phyloP scores from a whole-genome alignment of 1,140 invertebrate genomes.

The Mizuhopecten yessoensis region DNA sequence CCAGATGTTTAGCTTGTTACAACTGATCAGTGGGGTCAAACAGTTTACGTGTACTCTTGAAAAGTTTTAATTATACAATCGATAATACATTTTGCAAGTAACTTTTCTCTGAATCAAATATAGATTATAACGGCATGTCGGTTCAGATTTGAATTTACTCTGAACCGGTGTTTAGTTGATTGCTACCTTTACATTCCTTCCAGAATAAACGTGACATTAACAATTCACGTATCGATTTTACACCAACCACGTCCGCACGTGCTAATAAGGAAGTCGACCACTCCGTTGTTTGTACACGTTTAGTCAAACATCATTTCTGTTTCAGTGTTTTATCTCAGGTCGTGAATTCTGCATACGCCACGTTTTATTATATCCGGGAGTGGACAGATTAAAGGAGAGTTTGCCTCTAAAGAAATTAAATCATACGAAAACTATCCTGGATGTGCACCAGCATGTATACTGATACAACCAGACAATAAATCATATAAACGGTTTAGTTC shows the following conservation, averaged over 20 bases:
- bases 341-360: neutral
- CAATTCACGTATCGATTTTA: neutral
- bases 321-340: neutral
- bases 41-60: neutral
- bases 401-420: neutral
- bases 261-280: slow-evolving; percentile 13
- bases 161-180: neutral
- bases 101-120: neutral
- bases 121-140: neutral
- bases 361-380: neutral
- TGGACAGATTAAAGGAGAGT: neutral
- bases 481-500: neutral
- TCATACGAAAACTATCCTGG: too few relatives aligned
- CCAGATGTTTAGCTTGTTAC: neutral
- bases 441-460: neutral
- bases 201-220: neutral
- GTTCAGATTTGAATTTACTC: neutral
- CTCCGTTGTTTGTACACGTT: neutral
- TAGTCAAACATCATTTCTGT: slow-evolving; percentile 6
- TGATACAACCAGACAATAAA: neutral
- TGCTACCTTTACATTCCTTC: neutral
- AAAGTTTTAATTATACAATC: slow-evolving; percentile 9
- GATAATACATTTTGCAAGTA: neutral
- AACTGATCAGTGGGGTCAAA: too few relatives aligned
- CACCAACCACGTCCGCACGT: neutral